Base-by-base conservation (phyloP, 2,113 vertebrate genomes). In the Serinus canaria region DNA sequence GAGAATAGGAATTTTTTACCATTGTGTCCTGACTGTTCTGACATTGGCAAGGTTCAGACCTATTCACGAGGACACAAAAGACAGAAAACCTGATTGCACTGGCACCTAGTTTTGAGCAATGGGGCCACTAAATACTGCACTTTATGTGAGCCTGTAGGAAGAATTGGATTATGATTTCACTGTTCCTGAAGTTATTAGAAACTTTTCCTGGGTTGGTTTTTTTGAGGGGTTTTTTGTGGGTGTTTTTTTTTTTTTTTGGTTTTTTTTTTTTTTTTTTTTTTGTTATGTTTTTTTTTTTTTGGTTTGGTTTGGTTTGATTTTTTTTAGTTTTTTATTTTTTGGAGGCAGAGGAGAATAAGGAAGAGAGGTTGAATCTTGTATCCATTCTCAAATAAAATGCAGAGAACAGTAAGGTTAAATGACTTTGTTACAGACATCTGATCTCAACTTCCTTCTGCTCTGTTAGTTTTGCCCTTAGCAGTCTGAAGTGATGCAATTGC, bases 11-110 rank as follows among this genome's bases (percentile, higher is more conserved):
- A 78, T 35, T 77, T 94, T 88, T 92, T 86, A 24, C 59, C 75
- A 92, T 93, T 96, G 88, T 94, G 44, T 75, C 77, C 76, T 87
- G 74, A 22, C 74, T 79, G 12, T 83, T 92, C 70, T 83, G 62
- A 47, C 66, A 50, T 19, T 55, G 70, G 27, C 62, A 77, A 31
- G 56, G 60, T 74, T 95, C 86, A 96, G 89, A 77, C 50, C 76
- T 91, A 93, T 93, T 96, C 94, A 90, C 6, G 33, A 68, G 64
- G 76, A 81, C n/a, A 92, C 88, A 95, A 95, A 96, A 81, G 93
- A n/a, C 68, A 74, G 39, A 91, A 88, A 95, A 83, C 13, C 55
- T 93, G 87, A 94, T 77, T 96, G 89, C 50, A 89, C 15, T 18
- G 92, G 60, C 27, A 70, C 16, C 59, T 80, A 7, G 25, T 37